These are phyloP conservation scores for Heliconius erato DNA, from an alignment of 2,888 invertebrate genomes.

Conservation along the genomic window DNA sequence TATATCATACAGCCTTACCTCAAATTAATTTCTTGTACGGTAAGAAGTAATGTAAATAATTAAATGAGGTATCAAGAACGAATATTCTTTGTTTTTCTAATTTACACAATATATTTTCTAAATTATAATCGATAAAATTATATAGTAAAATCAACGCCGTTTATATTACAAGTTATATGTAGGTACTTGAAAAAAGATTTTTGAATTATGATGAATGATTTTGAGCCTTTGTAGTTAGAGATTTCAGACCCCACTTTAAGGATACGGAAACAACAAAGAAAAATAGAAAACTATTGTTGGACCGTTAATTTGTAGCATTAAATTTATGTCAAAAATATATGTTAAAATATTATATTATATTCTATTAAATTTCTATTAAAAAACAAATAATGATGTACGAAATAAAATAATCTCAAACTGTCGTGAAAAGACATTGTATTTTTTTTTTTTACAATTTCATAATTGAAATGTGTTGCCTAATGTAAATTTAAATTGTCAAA, in stretches of 20 bases:
- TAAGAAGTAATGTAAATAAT: no score
- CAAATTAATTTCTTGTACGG: no score
- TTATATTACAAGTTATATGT: background rate
- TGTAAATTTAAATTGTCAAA: constrained; percentile 23
- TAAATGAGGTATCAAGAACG: no score
- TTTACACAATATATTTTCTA: background rate
- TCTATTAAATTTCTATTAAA: background rate
- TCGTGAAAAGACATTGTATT: background rate
- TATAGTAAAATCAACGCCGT: background rate
- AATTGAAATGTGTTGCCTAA: constrained; percentile 11
- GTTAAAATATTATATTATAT: background rate
- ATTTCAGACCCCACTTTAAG: background rate
- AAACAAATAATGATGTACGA: background rate
- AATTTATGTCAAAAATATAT: background rate
- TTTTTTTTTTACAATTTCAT: background rate
- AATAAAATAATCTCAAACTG: background rate
- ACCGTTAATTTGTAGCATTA: background rate
- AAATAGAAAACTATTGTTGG: background rate
- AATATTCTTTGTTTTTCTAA: background rate
- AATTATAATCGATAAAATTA: background rate
- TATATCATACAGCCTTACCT: background rate
- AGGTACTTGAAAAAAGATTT: background rate
- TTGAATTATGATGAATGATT: background rate
- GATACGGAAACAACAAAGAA: background rate
- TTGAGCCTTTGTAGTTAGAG: no score